phyloP scores from a whole-genome alignment of 2,888 invertebrate genomes.

The Ophion obscuratus region DNA sequence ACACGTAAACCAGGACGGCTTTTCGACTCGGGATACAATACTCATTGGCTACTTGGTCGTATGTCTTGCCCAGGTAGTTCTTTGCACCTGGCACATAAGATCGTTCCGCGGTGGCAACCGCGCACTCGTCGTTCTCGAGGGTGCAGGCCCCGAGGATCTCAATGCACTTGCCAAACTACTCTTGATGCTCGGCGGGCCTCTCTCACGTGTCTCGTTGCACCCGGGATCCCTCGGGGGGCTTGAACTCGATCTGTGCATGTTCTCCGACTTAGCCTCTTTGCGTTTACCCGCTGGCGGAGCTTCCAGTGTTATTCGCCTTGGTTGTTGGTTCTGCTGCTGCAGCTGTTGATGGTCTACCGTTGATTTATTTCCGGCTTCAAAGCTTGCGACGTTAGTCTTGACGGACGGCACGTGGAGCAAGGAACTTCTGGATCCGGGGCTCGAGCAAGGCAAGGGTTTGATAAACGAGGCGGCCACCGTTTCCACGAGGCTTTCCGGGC shows the following conservation, averaged over 20 bases:
- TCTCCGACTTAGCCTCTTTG: constrained; percentile 42
- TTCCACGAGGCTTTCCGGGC: constrained; percentile 67
- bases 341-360: constrained; percentile 26
- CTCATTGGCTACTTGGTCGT: constrained; percentile 89
- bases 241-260: not conserved
- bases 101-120: constrained; percentile 94
- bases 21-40: constrained; percentile 11
- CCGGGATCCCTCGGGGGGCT: constrained; percentile 44
- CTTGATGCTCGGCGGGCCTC: constrained; percentile 29
- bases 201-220: constrained; percentile 33
- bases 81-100: constrained; percentile 92
- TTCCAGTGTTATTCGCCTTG: constrained; percentile 77
- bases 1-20: not conserved
- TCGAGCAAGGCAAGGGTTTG: constrained; percentile 79
- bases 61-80: constrained; percentile 94
- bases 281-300: constrained; percentile 77
- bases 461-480: constrained; percentile 76
- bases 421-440: constrained; percentile 60
- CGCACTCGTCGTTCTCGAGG: constrained; percentile 91
- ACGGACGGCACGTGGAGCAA: not conserved
- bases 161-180: constrained; percentile 71
- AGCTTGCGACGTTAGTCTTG: not conserved
- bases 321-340: constrained; percentile 26
- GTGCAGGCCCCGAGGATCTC: constrained; percentile 76
- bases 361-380: constrained; percentile 1